Evolutionary conservation across 2,797 vertebrate genomes (phyloP).

Genomic region (Sebastes minor): DNA sequence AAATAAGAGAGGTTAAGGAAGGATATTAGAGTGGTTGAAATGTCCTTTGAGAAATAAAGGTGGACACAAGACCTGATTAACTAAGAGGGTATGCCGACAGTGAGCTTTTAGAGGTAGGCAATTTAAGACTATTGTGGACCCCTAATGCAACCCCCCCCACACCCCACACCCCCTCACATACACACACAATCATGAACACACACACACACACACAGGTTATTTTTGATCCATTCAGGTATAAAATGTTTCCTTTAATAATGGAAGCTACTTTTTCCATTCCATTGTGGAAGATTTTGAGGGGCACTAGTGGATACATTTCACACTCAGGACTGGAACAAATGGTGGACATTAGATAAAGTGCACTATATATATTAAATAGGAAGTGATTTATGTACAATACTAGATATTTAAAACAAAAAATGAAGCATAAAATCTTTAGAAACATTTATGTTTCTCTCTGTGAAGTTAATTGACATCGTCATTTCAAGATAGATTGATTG

Average conservation of each 20-base stretch:
- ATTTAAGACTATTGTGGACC: constrained; percentile 65
- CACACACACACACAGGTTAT: constrained; percentile 20
- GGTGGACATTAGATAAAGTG: background rate
- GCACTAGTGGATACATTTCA: background rate
- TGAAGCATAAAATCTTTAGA: background rate
- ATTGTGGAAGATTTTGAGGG: background rate
- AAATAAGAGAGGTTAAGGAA: constrained; percentile 82
- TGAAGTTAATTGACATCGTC: background rate
- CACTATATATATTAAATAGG: background rate
- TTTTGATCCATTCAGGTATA: constrained; percentile 15
- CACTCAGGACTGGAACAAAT: background rate
- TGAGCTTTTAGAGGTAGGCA: constrained; percentile 73
- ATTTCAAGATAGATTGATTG: background rate
- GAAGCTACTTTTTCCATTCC: background rate
- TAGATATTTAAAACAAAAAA: background rate
- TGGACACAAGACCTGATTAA: constrained; percentile 76
- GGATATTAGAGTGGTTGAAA: constrained; percentile 79
- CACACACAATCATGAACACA: background rate
- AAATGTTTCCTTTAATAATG: constrained; percentile 20
- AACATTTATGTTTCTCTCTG: background rate
- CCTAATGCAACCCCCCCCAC: constrained; percentile 15
- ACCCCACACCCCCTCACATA: background rate
- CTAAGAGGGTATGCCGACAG: constrained; percentile 74
- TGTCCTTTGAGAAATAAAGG: constrained; percentile 79
- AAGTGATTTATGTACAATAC: background rate